Evolutionary conservation across 64 coral and sea anemone genomes (phyloP).

Genomic region (Montipora sp.): DNA sequence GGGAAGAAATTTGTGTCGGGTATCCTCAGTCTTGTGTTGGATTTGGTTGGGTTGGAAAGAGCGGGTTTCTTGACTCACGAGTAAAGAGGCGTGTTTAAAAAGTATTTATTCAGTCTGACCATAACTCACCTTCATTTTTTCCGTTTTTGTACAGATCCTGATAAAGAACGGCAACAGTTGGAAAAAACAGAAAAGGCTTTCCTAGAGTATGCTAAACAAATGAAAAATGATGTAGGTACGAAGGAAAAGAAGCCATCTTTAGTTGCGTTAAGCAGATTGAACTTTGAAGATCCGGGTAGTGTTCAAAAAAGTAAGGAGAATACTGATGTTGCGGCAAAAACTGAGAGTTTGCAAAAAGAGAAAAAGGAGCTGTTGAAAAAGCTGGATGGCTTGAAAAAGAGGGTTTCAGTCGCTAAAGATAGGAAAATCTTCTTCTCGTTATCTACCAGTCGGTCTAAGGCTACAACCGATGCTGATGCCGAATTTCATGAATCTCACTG

Average conservation of each 20-base stretch:
- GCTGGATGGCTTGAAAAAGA: conserved; percentile 68
- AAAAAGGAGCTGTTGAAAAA: conserved; percentile 60
- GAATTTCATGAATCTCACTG: conserved; percentile 91
- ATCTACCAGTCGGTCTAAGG: conserved; percentile 66
- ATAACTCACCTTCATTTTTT: background rate
- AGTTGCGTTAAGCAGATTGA: conserved; percentile 79
- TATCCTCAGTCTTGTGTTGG: no score
- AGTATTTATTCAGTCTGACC: no score
- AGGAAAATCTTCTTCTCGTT: conserved; percentile 91
- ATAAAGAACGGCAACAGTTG: conserved; percentile 80
- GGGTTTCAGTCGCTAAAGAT: conserved; percentile 80
- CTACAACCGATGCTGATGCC: conserved; percentile 78
- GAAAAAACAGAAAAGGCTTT: conserved; percentile 80
- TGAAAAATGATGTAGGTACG: conserved; percentile 61
- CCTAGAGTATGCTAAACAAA: conserved; percentile 71
- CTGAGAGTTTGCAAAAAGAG: conserved; percentile 70
- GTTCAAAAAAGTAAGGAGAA: conserved; percentile 46
- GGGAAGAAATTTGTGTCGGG: no score
- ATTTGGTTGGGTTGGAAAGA: no score
- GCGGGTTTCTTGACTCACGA: no score
- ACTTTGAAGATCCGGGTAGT: conserved; percentile 65
- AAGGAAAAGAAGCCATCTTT: conserved; percentile 71
- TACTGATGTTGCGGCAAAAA: conserved; percentile 25
- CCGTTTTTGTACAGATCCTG: conserved; percentile 58
- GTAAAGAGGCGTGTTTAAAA: no score